Conservation (phyloP, 1,140 invertebrate species). For the Drosophila watanabei region DNA sequence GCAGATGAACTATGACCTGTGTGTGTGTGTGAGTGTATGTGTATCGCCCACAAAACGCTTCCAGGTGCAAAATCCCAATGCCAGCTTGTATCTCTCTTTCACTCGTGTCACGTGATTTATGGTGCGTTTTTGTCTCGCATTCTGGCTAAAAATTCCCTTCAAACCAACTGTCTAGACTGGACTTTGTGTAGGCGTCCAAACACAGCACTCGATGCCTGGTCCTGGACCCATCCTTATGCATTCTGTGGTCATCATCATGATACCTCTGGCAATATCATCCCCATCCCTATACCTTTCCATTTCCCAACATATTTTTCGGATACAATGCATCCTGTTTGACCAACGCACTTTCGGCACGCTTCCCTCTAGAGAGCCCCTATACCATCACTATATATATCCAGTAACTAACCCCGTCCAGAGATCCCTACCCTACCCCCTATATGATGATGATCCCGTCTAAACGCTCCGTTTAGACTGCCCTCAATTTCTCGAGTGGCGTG, state of each 20-base stretch:
- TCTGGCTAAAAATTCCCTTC: conserved; percentile 45
- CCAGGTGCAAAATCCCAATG: conserved; percentile 70
- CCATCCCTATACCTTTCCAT: conserved; percentile 3
- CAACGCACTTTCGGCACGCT: conserved; percentile 79
- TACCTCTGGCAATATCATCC: conserved; percentile 38
- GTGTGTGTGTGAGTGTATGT: conserved; percentile 20
- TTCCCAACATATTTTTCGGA: background rate
- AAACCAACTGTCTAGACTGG: conserved; percentile 32
- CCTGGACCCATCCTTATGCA: conserved; percentile 41
- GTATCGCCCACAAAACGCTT: conserved; percentile 66
- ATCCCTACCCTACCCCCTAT: conserved; percentile 30
- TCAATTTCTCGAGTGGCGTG: conserved; percentile 71
- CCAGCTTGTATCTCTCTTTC: conserved; percentile 8
- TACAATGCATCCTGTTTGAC: conserved; percentile 64
- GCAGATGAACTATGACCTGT: conserved; percentile 49
- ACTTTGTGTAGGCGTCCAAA: conserved; percentile 79
- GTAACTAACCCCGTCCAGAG: conserved; percentile 56
- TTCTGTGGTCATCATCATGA: conserved; percentile 59
- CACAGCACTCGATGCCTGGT: conserved; percentile 40
- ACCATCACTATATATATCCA: conserved; percentile 45
- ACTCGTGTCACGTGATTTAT: conserved; percentile 65
- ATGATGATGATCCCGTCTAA: conserved; percentile 40
- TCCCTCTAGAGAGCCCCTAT: conserved; percentile 52
- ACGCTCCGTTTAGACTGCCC: conserved; percentile 70
- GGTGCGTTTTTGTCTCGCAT: conserved; percentile 59